phyloP scores from a whole-genome alignment of 2,113 vertebrate species.

The Suncus etruscus region DNA sequence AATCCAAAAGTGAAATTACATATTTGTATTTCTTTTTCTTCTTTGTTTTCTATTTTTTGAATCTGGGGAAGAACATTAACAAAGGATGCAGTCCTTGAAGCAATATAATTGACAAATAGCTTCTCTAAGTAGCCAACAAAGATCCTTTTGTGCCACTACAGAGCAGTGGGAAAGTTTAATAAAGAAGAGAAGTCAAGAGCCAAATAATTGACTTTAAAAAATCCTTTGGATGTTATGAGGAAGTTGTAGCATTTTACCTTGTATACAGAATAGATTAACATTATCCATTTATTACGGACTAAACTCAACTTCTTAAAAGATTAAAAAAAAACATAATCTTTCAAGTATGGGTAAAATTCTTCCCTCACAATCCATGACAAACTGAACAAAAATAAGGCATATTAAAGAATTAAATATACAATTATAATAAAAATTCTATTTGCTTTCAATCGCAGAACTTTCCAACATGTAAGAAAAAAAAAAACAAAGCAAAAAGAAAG shows the following conservation, averaged over 20 bases:
- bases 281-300: conserved; percentile 20
- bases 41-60: conserved; percentile 68
- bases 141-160: conserved; percentile 51
- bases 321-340: background rate
- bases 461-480: background rate
- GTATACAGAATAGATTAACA: background rate
- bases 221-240: conserved; percentile 63
- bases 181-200: conserved; percentile 62
- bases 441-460: background rate
- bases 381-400: background rate
- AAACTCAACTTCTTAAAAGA: background rate
- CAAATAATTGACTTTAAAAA: conserved; percentile 76
- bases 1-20: conserved; percentile 39
- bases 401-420: background rate
- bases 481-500: background rate
- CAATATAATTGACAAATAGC: conserved; percentile 78
- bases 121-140: conserved; percentile 76
- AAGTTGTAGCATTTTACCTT: conserved; percentile 21
- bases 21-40: conserved; percentile 24
- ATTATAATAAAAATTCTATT: background rate
- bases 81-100: conserved; percentile 78
- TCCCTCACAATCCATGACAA: background rate
- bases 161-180: conserved; percentile 73
- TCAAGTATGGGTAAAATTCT: background rate
- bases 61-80: conserved; percentile 63